Conservation (phyloP, 1,140 invertebrate species). For the Heliconius hermathena region DNA sequence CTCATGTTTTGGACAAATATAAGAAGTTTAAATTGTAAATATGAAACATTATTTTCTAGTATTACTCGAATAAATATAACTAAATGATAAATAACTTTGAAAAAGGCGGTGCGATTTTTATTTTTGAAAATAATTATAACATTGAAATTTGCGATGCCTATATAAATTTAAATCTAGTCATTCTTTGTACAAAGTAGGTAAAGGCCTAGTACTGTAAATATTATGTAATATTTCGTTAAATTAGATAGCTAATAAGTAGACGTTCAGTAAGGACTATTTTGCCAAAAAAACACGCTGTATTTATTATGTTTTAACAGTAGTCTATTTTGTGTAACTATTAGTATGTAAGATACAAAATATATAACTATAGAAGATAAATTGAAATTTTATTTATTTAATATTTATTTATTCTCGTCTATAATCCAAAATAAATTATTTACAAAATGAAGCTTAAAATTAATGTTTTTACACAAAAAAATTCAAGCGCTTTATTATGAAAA, state of each 20-base stretch:
- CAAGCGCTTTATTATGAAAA: too few species aligned
- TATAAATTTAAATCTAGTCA: conserved; percentile 70
- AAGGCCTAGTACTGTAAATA: conserved; percentile 58
- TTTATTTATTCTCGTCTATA: not conserved
- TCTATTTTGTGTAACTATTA: conserved; percentile 63
- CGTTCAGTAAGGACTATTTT: conserved; percentile 47
- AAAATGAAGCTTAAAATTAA: too few species aligned
- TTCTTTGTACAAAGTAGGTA: conserved; percentile 76
- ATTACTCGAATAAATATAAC: not conserved
- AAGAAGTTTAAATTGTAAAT: conserved; percentile 2
- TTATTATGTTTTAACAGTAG: conserved; percentile 54
- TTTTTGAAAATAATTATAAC: conserved; percentile 18
- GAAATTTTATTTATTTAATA: conserved; percentile 29
- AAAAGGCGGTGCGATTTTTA: conserved; percentile 20
- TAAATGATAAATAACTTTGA: not conserved
- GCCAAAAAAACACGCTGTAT: conserved; percentile 50
- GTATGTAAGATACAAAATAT: conserved; percentile 54
- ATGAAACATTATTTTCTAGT: not conserved
- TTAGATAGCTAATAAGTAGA: conserved; percentile 52
- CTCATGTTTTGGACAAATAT: not conserved
- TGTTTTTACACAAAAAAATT: too few species aligned
- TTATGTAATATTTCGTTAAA: conserved; percentile 56
- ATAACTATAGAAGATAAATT: conserved; percentile 50
- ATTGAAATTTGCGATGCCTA: conserved; percentile 49
- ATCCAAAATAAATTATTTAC: too few species aligned